These are phyloP conservation scores for Cephus nigrinus DNA, from an alignment of 2,888 invertebrate species.

Conservation along the genomic window DNA sequence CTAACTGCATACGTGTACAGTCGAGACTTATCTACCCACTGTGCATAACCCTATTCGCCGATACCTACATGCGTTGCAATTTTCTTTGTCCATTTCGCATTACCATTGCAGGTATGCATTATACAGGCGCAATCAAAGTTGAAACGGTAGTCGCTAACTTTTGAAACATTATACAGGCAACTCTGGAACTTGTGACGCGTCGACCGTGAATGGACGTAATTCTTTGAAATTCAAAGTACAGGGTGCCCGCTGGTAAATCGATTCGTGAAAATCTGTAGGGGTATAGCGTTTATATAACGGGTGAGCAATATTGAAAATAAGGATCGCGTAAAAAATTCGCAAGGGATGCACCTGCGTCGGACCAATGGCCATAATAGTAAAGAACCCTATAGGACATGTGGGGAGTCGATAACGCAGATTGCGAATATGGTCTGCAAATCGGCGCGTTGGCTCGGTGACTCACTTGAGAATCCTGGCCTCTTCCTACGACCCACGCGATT, in stretches of 20 bases:
- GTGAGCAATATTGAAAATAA: neutral
- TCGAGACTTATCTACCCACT: constrained; percentile 37
- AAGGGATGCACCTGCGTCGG: constrained; percentile 17
- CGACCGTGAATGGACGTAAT: neutral
- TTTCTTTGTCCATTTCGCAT: constrained; percentile 7
- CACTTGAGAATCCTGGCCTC: constrained; percentile 16
- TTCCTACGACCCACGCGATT: constrained; percentile 27
- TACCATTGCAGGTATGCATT: neutral
- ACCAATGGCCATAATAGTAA: constrained; percentile 18
- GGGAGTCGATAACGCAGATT: constrained; percentile 39
- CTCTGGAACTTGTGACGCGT: neutral
- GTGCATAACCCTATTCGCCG: constrained; percentile 31
- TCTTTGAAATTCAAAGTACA: neutral
- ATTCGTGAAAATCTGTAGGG: neutral
- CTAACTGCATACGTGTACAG: constrained; percentile 25
- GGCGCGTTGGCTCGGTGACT: constrained; percentile 36
- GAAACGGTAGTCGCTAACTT: neutral
- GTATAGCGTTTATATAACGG: neutral
- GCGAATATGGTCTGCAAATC: constrained; percentile 39
- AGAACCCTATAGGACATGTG: neutral
- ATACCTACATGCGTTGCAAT: constrained; percentile 9
- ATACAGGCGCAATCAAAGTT: neutral
- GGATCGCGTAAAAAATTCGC: neutral
- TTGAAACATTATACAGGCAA: neutral
- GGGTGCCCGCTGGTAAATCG: too few relatives aligned